Conservation (phyloP, 2,888 invertebrate genomes). For the Crossocerus cetratus region DNA sequence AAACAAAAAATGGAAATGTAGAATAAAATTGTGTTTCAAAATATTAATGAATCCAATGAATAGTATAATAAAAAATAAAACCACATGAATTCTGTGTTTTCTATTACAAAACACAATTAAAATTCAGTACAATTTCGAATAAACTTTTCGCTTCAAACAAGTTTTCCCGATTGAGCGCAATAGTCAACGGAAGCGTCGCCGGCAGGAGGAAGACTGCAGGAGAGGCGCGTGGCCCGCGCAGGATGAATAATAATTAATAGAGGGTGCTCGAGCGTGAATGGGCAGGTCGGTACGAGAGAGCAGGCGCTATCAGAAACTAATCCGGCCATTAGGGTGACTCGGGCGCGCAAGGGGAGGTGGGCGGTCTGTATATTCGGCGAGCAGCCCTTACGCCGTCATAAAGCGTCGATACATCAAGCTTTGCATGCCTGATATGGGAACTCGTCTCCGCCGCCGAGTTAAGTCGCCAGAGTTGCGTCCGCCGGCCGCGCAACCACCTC, state of each 20-base stretch:
- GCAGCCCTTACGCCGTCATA: constrained; percentile 64
- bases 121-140: too few species aligned
- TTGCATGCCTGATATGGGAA: constrained; percentile 77
- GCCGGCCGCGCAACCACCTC: constrained; percentile 22
- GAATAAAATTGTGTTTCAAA: too few species aligned
- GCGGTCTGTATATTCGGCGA: constrained; percentile 70
- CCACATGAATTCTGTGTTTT: too few species aligned
- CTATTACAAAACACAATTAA: too few species aligned
- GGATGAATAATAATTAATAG: constrained; percentile 59
- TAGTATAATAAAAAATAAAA: too few species aligned
- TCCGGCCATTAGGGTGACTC: constrained; percentile 75
- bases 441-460: constrained; percentile 48
- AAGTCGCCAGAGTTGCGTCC: constrained; percentile 61
- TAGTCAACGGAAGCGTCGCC: not conserved
- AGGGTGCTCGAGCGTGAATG: constrained; percentile 5
- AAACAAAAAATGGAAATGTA: too few species aligned
- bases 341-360: constrained; percentile 64
- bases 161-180: too few species aligned
- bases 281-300: constrained; percentile 32
- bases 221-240: constrained; percentile 17
- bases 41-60: too few species aligned
- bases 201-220: constrained; percentile 32
- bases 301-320: constrained; percentile 66
- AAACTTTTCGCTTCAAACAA: too few species aligned
- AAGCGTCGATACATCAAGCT: constrained; percentile 77